Base-by-base conservation (phyloP, 2,113 vertebrate genomes). In the Eleginops maclovinus region DNA sequence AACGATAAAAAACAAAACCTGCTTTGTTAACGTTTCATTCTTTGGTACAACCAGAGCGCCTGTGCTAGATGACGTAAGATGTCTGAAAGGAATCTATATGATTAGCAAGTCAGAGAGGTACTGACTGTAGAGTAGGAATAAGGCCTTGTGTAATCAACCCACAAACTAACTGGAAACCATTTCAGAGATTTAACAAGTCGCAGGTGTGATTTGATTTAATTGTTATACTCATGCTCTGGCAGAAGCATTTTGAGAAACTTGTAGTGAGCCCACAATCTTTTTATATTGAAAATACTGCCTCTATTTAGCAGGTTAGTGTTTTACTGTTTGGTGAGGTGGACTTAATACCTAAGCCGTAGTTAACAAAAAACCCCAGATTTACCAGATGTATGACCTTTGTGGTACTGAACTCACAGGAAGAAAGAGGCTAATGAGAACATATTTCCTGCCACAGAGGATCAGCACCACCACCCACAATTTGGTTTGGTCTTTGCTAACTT, bases 311-410 rank as follows among this genome's bases (percentile, higher is more conserved):
- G 43, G 9, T 9, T 36, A 14, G 4, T 26, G 26, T 46, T 19
- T 12, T n/a, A 51, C 44, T n/a, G 54, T 62, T 41, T 31, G 4
- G 12, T 28, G 31, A 53, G 46, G 49, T 43, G 19, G 17, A 60
- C 55, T 6, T 55, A 11, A 21, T 24, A 49, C 53, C 22, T 7
- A 40, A 55, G 75, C 15, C 63, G 59, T 24, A 79, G 61, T 71
- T 28, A 79, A 67, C 26, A 77, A 60, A 26, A 41, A 58, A 14
- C 21, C 15, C 43, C 49, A 41, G 43, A 72, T 66, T 47, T 58
- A 15, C 44, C 49, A 41, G 49, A 72, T 66, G 31, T 58, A 63
- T 68, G 21, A 59, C 56, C n/a, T 72, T 40, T 65, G 53, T 65
- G 63, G 63, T 58, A 16, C 14, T 55, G 43, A 44, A 40, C 15